Base-by-base conservation (phyloP, 2,797 vertebrate genomes). In the Anguilla anguilla region DNA sequence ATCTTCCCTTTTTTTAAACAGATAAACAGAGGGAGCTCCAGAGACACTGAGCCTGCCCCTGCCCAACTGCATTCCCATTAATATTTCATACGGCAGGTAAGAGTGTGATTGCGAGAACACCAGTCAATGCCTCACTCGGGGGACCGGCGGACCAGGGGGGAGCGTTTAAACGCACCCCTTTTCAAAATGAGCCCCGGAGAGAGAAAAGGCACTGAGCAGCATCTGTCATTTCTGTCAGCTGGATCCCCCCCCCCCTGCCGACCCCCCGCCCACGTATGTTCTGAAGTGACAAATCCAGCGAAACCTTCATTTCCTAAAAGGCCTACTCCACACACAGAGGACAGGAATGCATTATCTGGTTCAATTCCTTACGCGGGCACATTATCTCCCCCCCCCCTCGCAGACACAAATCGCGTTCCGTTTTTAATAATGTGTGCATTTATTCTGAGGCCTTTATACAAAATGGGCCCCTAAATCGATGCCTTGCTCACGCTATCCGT, bases 51-150 rank as follows among this genome's bases (percentile, higher is more conserved):
- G 28, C 79, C 59, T 79, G 28, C 59, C 61, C 55, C 19, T 46
- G 59, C 57, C 85, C 13, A 43, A 82, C 59, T 83, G 39, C 57
- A 86, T 83, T 59, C 82, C 87, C 83, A 87, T 84, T 53, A 84
- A 84, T 72, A 82, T 87, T 84, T 84, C 0, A 87, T 87, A 53
- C 15, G 17, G 83, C 83, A 77, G 82, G 87, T 72, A 25, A 84
- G 84, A 82, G 61, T 46, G 22, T 39, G 72, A 86, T 69, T 85
- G 19, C 10, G 35, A 77, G 81, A 83, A 69, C 77, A 46, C 22
- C 51, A 87, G 81, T 83, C 59, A 25, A 19, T 28, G 39, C 39
- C 64, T 61, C 77, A 35, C 86, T 83, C 43, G 31, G 59, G 79
- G 59, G 79, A 84, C 25, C 77, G 2, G 15, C 6, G 67, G 81